Evolutionary conservation across 2,888 invertebrate genomes (phyloP).

Genomic region (Drosophila antonietae): DNA sequence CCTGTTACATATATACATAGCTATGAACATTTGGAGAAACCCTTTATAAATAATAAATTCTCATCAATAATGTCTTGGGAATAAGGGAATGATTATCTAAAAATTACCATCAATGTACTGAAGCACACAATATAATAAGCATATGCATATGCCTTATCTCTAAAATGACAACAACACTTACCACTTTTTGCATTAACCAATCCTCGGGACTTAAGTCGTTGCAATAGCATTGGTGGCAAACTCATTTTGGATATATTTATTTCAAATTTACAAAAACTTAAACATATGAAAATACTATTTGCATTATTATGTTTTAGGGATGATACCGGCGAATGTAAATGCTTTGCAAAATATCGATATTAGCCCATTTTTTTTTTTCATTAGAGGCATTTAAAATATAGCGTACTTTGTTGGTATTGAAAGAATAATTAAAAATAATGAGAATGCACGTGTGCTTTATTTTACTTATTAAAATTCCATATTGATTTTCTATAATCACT

Average conservation of each 20-base stretch:
- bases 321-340: not conserved
- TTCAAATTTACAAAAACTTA: not conserved
- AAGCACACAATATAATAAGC: not conserved
- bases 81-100: not conserved
- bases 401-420: no score
- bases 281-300: not conserved
- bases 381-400: not conserved
- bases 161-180: constrained; percentile 13
- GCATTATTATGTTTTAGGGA: not conserved
- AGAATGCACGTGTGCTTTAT: no score
- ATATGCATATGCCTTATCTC: not conserved
- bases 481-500: not conserved
- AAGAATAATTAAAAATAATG: no score
- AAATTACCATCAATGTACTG: not conserved
- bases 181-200: constrained; percentile 47
- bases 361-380: no score
- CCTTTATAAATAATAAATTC: no score
- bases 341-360: not conserved
- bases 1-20: no score
- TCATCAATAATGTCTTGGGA: no score
- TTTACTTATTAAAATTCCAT: not conserved
- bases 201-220: constrained; percentile 58
- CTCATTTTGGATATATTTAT: constrained; percentile 44
- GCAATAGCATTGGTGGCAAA: constrained; percentile 59
- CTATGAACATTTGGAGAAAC: no score